Evolutionary conservation across 2,888 invertebrate species (phyloP), one percentile per base, ranked within the genome.

Genomic region (Acleris laterana): DNA sequence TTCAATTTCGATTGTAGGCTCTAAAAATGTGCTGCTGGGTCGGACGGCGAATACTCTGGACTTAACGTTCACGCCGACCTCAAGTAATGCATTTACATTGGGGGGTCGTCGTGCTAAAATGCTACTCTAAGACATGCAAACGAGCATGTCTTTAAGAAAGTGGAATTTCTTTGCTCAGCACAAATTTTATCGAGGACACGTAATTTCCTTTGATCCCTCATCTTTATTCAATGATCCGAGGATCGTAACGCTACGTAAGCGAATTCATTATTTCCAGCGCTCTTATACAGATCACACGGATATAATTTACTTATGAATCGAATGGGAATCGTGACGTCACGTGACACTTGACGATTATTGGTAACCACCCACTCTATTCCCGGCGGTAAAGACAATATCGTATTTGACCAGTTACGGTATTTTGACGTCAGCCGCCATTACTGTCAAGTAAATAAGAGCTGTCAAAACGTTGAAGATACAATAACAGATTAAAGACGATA

Each of bases 181-280:
- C 83, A 87, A 87, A 86, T 88, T 89, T 89, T 88, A 87, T 87
- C 84, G 85, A 81, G 79, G 77, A 85, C 80, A 85, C 87, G 88
- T 88, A 89, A 90, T 89, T 89, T 90, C 79, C 87, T 89, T 90
- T 90, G 90, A 90, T 89, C 90, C 89, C 88, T 89, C 89, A 89
- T 91, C 88, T 90, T 88, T 90, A 91, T 90, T 91, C 90, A 91
- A 90, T 90, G 90, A 90, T 88, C 87, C 85, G 82, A 84, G 81
- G 84, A 85, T 83, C 82, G 85, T 85, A 85, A 88, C 86, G 89
- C 88, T 87, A 79, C 80, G 86, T 85, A 90, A 88, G 90, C 87
- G 87, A 87, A 88, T 89, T 90, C 89, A 88, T 90, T 90, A 89
- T 87, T 85, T 84, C 78, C 81, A 22, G 82, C 81, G 84, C 81